phyloP scores from a whole-genome alignment of 2,888 invertebrate species.

The Polydrusus tereticollis region DNA sequence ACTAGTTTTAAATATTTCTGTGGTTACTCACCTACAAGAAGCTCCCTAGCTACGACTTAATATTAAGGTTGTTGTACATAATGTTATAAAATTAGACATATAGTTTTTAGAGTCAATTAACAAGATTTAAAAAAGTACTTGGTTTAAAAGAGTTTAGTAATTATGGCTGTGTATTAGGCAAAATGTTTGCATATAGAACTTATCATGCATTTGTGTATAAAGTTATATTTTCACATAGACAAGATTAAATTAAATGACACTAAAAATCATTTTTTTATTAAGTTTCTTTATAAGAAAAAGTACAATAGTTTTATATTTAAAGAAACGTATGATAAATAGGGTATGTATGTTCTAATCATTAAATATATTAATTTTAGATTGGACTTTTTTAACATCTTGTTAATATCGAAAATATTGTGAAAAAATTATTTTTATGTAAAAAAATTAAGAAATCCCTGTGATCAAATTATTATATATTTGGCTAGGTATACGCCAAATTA shows the following conservation, averaged over 20 bases:
- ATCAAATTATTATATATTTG: conserved; percentile 60
- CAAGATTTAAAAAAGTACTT: conserved; percentile 31
- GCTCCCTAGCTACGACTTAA: neutral
- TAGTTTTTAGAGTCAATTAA: conserved; percentile 29
- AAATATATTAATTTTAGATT: neutral
- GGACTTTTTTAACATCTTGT: conserved; percentile 33
- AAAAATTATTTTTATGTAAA: conserved; percentile 49
- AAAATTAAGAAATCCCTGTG: conserved; percentile 62
- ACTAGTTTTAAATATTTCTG: neutral
- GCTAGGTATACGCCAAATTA: conserved; percentile 50
- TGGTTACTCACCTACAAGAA: neutral
- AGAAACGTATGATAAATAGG: neutral
- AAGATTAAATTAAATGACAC: too few relatives aligned
- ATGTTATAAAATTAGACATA: conserved; percentile 12
- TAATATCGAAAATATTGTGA: conserved; percentile 17
- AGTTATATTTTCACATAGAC: neutral
- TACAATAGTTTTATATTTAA: too few relatives aligned
- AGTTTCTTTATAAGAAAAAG: too few relatives aligned
- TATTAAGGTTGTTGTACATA: conserved; percentile 15
- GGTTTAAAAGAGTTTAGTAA: conserved; percentile 4
- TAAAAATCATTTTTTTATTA: too few relatives aligned
- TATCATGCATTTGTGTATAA: neutral
- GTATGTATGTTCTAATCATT: neutral
- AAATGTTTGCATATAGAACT: neutral
- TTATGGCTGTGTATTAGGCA: conserved; percentile 41